Evolutionary conservation across 2,888 invertebrate species (phyloP).

Genomic region (Synergus itoensis): DNA sequence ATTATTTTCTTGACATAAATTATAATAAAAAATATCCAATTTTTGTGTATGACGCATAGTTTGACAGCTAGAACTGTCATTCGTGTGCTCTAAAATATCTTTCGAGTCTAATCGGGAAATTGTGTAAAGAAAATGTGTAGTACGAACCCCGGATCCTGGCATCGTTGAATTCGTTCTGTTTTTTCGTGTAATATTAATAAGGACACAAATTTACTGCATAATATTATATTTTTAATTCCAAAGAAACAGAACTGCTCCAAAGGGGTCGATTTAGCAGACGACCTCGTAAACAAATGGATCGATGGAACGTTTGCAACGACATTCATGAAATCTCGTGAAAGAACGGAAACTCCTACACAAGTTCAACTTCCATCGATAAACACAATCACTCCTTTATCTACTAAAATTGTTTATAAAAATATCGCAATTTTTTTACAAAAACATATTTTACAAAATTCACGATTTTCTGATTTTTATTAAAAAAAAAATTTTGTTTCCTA

Average conservation of each 20-base stretch:
- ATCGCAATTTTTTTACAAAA: background rate
- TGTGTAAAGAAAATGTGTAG: background rate
- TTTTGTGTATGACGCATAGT: constrained; percentile 9
- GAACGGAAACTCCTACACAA: background rate
- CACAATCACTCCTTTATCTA: background rate
- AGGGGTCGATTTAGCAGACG: constrained; percentile 24
- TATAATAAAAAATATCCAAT: background rate
- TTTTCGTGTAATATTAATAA: background rate
- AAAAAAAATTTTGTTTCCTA: too few relatives aligned
- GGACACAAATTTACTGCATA: constrained; percentile 20
- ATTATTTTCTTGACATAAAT: background rate
- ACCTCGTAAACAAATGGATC: constrained; percentile 38
- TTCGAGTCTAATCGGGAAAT: background rate
- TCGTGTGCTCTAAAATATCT: background rate
- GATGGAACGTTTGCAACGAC: constrained; percentile 5
- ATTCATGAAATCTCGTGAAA: background rate
- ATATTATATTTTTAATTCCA: constrained; percentile 16
- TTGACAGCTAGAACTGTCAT: constrained; percentile 28
- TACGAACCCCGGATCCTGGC: constrained; percentile 22
- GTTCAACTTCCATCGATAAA: background rate
- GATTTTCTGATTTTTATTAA: background rate
- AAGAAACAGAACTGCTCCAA: background rate
- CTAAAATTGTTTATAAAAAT: background rate
- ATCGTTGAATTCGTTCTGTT: background rate
- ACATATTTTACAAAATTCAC: background rate